These are phyloP conservation scores for Corythornis cristatus DNA, from an alignment of 2,113 vertebrate genomes.

Conservation along the genomic window DNA sequence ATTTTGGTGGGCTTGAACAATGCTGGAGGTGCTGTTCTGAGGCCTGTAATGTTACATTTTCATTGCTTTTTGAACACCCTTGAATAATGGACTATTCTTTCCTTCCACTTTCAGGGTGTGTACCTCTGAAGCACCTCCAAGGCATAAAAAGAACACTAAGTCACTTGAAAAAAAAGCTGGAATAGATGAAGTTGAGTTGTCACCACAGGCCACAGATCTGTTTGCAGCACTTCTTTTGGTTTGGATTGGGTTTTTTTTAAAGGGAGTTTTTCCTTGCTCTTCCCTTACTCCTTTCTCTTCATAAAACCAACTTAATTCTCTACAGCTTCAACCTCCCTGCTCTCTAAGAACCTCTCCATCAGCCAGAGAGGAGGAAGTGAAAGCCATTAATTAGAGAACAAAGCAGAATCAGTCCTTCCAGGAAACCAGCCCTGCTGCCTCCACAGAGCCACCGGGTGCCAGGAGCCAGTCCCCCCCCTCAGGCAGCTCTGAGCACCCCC, in stretches of 20 bases:
- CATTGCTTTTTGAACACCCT: background rate
- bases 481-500: fast-evolving
- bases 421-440: background rate
- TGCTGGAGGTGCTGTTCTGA: background rate
- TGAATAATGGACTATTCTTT: background rate
- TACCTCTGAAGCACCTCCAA: background rate
- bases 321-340: background rate
- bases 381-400: background rate
- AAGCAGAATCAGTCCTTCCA: background rate
- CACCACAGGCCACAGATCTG: fast-evolving
- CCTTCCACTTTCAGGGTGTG: background rate
- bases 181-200: background rate
- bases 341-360: background rate
- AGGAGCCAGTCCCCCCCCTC: fast-evolving
- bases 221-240: background rate
- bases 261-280: background rate
- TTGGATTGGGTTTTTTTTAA: background rate
- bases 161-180: background rate
- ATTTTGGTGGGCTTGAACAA: background rate
- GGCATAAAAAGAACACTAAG: background rate
- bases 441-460: background rate
- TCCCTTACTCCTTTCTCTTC: background rate
- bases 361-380: background rate
- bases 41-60: background rate
- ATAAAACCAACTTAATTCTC: background rate